These are phyloP conservation scores for Plodia interpunctella DNA, from an alignment of 1,140 invertebrate genomes.

Conservation along the genomic window DNA sequence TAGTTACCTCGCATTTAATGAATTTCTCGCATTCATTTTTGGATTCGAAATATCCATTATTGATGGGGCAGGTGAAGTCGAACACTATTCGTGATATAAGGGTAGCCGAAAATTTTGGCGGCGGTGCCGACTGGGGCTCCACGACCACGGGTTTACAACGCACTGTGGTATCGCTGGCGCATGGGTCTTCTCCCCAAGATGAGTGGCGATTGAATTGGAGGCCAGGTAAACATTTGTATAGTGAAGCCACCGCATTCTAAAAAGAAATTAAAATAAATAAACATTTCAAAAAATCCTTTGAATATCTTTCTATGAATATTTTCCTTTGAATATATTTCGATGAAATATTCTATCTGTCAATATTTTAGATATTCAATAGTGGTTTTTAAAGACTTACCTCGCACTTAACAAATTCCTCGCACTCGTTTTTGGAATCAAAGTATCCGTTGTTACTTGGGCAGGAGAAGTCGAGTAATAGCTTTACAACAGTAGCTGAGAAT, in stretches of 20 bases:
- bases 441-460: not conserved
- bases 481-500: not conserved
- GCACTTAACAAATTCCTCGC: not conserved
- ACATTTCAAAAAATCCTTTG: not conserved
- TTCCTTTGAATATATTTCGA: too few species aligned
- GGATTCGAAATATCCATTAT: not conserved
- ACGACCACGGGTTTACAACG: not conserved
- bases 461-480: not conserved
- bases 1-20: not conserved
- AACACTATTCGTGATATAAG: not conserved
- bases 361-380: not conserved
- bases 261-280: not conserved
- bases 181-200: not conserved
- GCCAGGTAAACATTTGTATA: not conserved
- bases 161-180: not conserved
- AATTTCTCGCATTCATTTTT: constrained; percentile 1
- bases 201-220: not conserved
- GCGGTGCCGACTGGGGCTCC: not conserved
- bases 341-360: too few species aligned
- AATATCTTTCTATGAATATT: too few species aligned
- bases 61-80: not conserved
- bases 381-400: not conserved
- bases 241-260: not conserved
- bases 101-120: not conserved
- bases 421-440: not conserved